Conservation (phyloP, 2,888 invertebrate genomes). For the Cheilosia grossa region DNA sequence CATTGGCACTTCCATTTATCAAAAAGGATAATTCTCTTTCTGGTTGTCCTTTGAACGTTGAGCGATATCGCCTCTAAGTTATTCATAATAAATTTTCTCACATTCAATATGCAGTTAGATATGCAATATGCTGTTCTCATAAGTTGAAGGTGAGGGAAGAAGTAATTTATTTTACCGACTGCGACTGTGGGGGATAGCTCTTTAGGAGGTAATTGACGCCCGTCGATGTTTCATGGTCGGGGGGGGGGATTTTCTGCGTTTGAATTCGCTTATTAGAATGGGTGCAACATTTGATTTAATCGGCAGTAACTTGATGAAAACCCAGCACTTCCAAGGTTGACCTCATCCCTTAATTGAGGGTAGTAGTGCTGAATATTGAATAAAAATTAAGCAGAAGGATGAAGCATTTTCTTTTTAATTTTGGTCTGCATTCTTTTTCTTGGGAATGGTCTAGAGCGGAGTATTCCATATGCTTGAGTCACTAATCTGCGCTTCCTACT, state of each 20-base stretch:
- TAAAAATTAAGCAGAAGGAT: too few species aligned
- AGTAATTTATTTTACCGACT: background rate
- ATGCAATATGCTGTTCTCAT: background rate
- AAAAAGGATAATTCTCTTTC: background rate
- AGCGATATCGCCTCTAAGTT: constrained; percentile 13
- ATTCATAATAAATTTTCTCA: constrained; percentile 26
- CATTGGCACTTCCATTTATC: constrained; percentile 14
- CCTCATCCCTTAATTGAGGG: too few species aligned
- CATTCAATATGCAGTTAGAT: constrained; percentile 4
- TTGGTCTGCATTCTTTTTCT: too few species aligned
- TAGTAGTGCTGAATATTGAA: too few species aligned
- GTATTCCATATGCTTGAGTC: too few species aligned
- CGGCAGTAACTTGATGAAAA: too few species aligned
- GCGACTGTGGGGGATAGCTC: background rate
- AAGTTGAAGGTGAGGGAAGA: background rate
- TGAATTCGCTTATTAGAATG: background rate
- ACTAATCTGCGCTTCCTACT: too few species aligned
- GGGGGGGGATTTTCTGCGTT: background rate
- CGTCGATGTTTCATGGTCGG: background rate
- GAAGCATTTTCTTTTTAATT: too few species aligned
- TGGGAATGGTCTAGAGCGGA: too few species aligned
- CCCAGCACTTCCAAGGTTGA: too few species aligned
- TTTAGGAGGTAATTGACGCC: background rate
- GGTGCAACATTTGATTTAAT: too few species aligned
- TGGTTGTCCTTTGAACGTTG: background rate